phyloP scores from a whole-genome alignment of 2,797 vertebrate genomes.

The Rhinophrynus dorsalis region DNA sequence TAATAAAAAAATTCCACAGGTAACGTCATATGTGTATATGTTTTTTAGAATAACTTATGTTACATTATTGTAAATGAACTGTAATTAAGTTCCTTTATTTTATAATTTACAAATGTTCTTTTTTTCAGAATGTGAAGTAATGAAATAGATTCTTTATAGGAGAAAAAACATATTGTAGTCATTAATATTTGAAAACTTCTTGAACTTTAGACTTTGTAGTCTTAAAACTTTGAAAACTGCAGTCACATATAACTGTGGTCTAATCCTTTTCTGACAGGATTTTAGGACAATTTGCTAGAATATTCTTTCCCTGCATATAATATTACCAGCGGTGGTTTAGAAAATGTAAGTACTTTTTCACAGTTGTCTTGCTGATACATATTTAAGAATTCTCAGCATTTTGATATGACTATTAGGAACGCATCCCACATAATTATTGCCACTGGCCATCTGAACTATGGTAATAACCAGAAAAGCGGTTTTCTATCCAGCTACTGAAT shows the following conservation, averaged over 20 bases:
- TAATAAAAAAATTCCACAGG: too few species aligned
- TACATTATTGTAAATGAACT: too few species aligned
- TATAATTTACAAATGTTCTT: too few species aligned
- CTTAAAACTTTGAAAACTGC: background rate
- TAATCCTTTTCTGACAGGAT: background rate
- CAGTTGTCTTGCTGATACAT: slow-evolving; percentile 12
- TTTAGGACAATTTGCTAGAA: slow-evolving; percentile 10
- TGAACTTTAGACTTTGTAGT: background rate
- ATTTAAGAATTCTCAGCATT: slow-evolving; percentile 17
- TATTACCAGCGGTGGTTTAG: slow-evolving; percentile 13
- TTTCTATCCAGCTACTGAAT: background rate
- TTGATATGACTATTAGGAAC: slow-evolving; percentile 24
- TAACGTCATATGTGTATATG: too few species aligned
- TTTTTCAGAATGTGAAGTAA: too few species aligned
- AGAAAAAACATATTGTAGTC: too few species aligned
- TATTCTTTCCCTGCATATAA: slow-evolving; percentile 13
- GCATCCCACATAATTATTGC: slow-evolving; percentile 14
- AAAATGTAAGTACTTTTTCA: slow-evolving; percentile 22
- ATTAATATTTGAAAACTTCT: background rate
- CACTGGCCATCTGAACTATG: background rate
- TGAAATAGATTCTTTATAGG: too few species aligned
- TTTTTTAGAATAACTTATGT: too few species aligned
- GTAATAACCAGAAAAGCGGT: background rate
- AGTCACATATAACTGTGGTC: background rate
- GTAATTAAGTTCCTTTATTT: too few species aligned